Evolutionary conservation across 1,140 invertebrate genomes (phyloP).

Genomic region (Chironomus tepperi): DNA sequence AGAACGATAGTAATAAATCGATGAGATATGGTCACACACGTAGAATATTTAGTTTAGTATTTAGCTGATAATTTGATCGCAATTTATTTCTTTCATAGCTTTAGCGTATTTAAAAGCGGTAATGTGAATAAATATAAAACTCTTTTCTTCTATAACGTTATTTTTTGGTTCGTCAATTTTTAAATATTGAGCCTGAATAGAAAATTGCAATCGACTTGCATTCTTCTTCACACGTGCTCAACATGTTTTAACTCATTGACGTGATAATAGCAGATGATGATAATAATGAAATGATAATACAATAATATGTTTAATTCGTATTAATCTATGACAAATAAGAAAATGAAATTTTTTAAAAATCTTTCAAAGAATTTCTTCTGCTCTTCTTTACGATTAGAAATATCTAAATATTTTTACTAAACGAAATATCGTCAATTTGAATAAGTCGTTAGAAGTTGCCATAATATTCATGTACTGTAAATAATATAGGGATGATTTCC

Average conservation of each 20-base stretch:
- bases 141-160: neutral
- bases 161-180: neutral
- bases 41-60: constrained; percentile 28
- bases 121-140: neutral
- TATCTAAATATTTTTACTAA: no score
- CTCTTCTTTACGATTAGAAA: no score
- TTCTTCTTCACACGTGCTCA: neutral
- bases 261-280: constrained; percentile 18
- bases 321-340: no score
- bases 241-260: constrained; percentile 13
- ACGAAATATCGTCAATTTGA: no score
- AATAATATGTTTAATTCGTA: neutral
- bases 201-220: constrained; percentile 4
- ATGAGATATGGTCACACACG: constrained; percentile 33
- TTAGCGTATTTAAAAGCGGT: neutral
- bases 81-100: constrained; percentile 12
- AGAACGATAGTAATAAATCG: constrained; percentile 44
- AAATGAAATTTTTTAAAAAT: no score
- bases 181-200: constrained; percentile 15
- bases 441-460: no score
- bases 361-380: no score
- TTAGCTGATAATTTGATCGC: neutral
- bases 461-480: no score
- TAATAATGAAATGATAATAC: neutral
- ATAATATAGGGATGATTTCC: no score